Percentiles rank a stretch among this genome's conserved stretches.
Evolutionary conservation across 1,140 invertebrate species (phyloP).

Genomic region (Frieseomelitta varia): DNA sequence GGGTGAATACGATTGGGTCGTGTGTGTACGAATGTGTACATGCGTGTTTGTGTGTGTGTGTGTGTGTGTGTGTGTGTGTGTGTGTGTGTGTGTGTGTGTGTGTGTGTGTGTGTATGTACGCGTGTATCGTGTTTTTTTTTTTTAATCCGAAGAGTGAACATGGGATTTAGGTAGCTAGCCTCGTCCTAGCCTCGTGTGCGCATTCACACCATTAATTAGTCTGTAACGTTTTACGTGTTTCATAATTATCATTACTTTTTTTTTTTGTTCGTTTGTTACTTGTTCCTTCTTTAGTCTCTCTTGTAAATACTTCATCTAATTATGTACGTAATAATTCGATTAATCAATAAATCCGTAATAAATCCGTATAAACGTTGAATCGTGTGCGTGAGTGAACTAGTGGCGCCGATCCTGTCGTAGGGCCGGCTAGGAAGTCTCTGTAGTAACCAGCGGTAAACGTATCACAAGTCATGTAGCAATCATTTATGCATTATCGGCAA

Average conservation of each 20-base stretch:
- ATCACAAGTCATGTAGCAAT: conserved; percentile 82
- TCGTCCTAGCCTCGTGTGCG: conserved; percentile 81
- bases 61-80: conserved; percentile 50
- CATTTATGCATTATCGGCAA: conserved; percentile 78
- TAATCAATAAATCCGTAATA: conserved; percentile 80
- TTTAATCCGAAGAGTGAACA: conserved; percentile 63
- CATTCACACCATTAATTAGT: conserved; percentile 65
- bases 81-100: conserved; percentile 49
- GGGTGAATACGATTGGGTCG: conserved; percentile 77
- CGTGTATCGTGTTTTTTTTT: conserved; percentile 47
- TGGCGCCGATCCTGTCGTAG: conserved; percentile 75
- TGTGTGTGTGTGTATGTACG: conserved; percentile 47
- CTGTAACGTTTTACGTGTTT: conserved; percentile 40
- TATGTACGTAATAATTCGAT: conserved; percentile 73
- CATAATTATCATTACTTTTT: conserved; percentile 41
- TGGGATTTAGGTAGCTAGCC: conserved; percentile 79
- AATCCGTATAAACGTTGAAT: conserved; percentile 79
- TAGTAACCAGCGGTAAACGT: conserved; percentile 83
- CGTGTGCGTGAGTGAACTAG: conserved; percentile 83
- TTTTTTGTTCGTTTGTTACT: conserved; percentile 24
- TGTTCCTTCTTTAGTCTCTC: conserved; percentile 57
- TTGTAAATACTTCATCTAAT: conserved; percentile 72
- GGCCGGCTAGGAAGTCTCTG: conserved; percentile 81
- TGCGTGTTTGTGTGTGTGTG: conserved; percentile 45
- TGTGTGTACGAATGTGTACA: conserved; percentile 48